Evolutionary conservation across 2,113 vertebrate species (phyloP).

Genomic region (Austrofundulus limnaeus): DNA sequence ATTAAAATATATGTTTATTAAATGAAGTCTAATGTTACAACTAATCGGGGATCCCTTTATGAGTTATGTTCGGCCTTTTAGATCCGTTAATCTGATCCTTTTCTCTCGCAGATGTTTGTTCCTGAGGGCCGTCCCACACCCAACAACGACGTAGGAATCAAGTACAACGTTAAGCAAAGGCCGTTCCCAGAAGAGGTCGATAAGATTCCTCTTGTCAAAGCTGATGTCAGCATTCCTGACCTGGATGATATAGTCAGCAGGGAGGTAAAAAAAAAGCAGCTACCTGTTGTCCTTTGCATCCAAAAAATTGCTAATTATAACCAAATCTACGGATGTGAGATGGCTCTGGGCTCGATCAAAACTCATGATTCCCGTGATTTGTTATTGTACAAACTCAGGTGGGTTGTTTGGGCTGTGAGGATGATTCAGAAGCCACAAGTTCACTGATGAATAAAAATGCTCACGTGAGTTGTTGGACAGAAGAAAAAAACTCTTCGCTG

Average conservation of each 20-base stretch:
- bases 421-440: slow-evolving; percentile 50
- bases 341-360: not conserved
- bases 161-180: slow-evolving; percentile 90
- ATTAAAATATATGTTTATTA: too few species aligned
- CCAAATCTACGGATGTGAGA: not conserved
- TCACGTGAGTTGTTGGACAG: slow-evolving; percentile 56
- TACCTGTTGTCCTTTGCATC: not conserved
- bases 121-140: slow-evolving; percentile 89
- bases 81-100: not conserved
- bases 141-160: slow-evolving; percentile 88
- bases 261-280: slow-evolving; percentile 83
- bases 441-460: slow-evolving; percentile 49
- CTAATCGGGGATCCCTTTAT: too few species aligned
- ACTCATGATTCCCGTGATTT: slow-evolving; percentile 14
- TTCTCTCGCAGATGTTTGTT: slow-evolving; percentile 84
- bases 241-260: slow-evolving; percentile 94
- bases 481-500: slow-evolving; percentile 16
- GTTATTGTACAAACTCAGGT: slow-evolving; percentile 58
- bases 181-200: slow-evolving; percentile 97
- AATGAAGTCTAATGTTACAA: too few species aligned
- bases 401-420: slow-evolving; percentile 67
- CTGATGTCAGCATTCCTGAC: slow-evolving; percentile 95
- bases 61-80: too few species aligned
- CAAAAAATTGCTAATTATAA: not conserved
- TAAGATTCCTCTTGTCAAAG: slow-evolving; percentile 96